These are phyloP conservation scores for Peromyscus aztecus DNA, from an alignment of 2,797 vertebrate species.

Conservation along the genomic window DNA sequence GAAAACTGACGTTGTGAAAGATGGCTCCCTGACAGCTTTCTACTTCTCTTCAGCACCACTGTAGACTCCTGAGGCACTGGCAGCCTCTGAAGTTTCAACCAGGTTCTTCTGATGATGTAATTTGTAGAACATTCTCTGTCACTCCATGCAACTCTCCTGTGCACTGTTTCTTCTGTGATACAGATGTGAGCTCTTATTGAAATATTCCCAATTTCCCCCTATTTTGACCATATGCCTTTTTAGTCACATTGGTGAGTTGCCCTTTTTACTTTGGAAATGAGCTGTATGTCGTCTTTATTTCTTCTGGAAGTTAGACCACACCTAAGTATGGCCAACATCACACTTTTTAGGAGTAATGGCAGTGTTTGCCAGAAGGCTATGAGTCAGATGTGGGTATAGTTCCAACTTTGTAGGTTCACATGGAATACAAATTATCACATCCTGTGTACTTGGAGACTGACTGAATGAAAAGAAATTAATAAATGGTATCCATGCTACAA, in stretches of 20 bases:
- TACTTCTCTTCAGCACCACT: neutral
- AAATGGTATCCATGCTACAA: neutral
- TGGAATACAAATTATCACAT: neutral
- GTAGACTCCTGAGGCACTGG: neutral
- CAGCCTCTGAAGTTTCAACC: neutral
- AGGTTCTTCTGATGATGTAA: neutral
- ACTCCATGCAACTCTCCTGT: neutral
- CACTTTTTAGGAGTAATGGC: neutral
- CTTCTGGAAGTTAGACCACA: constrained; percentile 13
- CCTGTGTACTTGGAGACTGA: neutral
- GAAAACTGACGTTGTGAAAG: neutral
- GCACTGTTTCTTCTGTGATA: constrained; percentile 48
- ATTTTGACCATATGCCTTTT: constrained; percentile 65
- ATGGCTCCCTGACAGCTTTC: neutral
- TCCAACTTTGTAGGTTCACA: neutral
- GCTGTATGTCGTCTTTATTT: constrained; percentile 51
- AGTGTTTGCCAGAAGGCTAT: constrained; percentile 18
- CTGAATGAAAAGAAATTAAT: constrained; percentile 25
- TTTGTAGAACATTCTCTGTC: constrained; percentile 39
- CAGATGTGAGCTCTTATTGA: constrained; percentile 60
- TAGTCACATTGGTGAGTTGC: constrained; percentile 80
- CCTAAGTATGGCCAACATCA: neutral
- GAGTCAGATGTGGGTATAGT: neutral
- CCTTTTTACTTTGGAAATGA: constrained; percentile 54
- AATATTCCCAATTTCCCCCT: neutral